A percentile compares a stretch with the other conserved stretches of the same genome.
Conservation (phyloP, 2,888 invertebrate species). For the Mactromeris polynyma region DNA sequence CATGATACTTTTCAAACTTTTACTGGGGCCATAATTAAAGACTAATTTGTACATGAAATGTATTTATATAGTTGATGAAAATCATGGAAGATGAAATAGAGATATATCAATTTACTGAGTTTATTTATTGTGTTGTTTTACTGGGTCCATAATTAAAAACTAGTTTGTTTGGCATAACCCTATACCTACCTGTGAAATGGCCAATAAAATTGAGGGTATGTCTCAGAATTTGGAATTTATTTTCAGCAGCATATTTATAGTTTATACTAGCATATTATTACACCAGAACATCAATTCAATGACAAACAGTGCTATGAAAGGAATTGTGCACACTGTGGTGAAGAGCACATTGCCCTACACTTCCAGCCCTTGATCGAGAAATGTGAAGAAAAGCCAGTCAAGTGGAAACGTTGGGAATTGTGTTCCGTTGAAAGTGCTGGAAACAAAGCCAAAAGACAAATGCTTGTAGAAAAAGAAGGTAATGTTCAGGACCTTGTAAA, state of each 20-base stretch:
- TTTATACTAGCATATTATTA: too few species aligned
- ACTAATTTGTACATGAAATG: too few species aligned
- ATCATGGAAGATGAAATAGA: too few species aligned
- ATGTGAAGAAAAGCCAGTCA: neutral
- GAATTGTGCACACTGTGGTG: neutral
- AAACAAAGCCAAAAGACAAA: neutral
- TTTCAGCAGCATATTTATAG: neutral
- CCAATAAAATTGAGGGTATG: conserved; percentile 36
- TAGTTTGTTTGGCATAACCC: neutral
- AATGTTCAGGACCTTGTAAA: neutral
- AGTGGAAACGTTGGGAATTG: neutral
- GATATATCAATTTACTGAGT: too few species aligned
- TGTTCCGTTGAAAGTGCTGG: neutral
- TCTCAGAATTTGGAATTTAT: conserved; percentile 17
- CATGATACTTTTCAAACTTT: too few species aligned
- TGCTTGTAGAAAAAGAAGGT: neutral
- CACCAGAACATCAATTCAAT: neutral
- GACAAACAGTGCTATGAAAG: neutral
- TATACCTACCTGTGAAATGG: too few species aligned
- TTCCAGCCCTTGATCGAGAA: neutral
- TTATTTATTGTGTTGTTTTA: too few species aligned
- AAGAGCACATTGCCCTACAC: neutral
- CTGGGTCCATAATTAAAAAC: neutral
- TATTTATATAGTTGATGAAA: too few species aligned
- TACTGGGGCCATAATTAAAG: too few species aligned